Evolutionary conservation across 2,797 vertebrate species (phyloP).

Genomic region (Sorex maritimensis): DNA sequence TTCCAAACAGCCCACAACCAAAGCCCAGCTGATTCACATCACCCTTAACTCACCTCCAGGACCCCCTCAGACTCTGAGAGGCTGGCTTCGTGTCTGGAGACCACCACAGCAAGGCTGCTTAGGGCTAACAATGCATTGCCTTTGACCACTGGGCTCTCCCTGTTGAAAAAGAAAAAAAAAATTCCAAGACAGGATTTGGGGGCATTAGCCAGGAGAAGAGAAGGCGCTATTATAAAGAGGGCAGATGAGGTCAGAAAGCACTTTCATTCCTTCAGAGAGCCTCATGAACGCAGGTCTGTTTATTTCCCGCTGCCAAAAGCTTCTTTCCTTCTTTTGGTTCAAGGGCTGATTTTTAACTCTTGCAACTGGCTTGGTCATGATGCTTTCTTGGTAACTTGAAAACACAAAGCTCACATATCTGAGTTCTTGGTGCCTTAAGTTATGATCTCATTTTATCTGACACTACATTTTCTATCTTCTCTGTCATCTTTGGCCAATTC

Average conservation of each 20-base stretch:
- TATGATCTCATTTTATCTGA: slow-evolving; percentile 31
- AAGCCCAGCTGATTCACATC: neutral
- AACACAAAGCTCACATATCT: slow-evolving; percentile 4
- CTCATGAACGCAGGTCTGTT: neutral
- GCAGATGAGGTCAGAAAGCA: neutral
- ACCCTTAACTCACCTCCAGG: slow-evolving; percentile 91
- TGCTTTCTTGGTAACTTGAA: neutral
- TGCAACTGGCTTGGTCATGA: neutral
- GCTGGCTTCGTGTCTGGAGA: slow-evolving; percentile 95
- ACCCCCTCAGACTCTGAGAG: slow-evolving; percentile 91
- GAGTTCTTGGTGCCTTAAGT: slow-evolving; percentile 15
- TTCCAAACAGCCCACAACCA: neutral
- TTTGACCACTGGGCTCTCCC: slow-evolving; percentile 97
- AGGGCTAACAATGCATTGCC: slow-evolving; percentile 97
- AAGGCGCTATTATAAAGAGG: neutral
- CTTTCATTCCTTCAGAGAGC: neutral
- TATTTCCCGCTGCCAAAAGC: neutral
- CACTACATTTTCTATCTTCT: slow-evolving; percentile 41
- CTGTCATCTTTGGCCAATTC: neutral
- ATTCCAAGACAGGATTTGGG: slow-evolving; percentile 21
- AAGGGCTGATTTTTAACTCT: neutral
- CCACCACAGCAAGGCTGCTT: slow-evolving; percentile 94
- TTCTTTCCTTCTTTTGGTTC: neutral
- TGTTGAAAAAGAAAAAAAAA: slow-evolving; percentile 86
- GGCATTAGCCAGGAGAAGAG: slow-evolving; percentile 8